Conservation (phyloP, 2,113 vertebrate species). For the Bos indicus region DNA sequence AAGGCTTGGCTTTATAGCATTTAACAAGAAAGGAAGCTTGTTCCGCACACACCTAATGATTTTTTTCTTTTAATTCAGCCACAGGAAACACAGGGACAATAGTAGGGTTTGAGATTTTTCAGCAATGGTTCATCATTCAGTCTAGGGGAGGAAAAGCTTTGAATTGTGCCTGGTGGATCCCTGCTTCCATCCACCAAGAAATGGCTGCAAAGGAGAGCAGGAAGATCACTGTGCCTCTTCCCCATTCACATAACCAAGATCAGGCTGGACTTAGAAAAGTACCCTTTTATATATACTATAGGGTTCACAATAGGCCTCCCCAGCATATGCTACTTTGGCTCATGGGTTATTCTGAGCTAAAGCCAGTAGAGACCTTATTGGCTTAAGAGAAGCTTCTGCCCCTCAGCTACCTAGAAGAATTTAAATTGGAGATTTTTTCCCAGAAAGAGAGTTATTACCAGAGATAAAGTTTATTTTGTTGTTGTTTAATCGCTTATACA, state of each 20-base stretch:
- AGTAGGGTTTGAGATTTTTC: neutral
- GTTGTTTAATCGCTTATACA: neutral
- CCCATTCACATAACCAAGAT: neutral
- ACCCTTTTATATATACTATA: neutral
- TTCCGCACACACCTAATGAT: conserved; percentile 51
- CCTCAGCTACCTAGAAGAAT: neutral
- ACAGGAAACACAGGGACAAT: conserved; percentile 4
- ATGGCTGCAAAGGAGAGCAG: neutral
- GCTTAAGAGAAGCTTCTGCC: neutral
- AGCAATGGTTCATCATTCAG: neutral
- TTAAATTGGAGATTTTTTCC: neutral
- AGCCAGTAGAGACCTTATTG: neutral
- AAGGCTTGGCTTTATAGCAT: conserved; percentile 54
- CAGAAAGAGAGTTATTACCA: neutral
- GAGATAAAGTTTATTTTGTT: neutral
- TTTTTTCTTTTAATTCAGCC: conserved; percentile 33
- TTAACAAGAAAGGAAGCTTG: conserved; percentile 63
- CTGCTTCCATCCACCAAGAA: neutral
- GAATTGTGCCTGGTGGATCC: neutral
- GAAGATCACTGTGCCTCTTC: neutral
- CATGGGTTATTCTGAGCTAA: neutral
- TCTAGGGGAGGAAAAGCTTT: neutral
- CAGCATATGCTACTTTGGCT: neutral
- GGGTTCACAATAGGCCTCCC: neutral
- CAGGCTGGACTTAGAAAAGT: neutral